Conservation (phyloP, 2,113 vertebrate species). For the Nothobranchius furzeri region DNA sequence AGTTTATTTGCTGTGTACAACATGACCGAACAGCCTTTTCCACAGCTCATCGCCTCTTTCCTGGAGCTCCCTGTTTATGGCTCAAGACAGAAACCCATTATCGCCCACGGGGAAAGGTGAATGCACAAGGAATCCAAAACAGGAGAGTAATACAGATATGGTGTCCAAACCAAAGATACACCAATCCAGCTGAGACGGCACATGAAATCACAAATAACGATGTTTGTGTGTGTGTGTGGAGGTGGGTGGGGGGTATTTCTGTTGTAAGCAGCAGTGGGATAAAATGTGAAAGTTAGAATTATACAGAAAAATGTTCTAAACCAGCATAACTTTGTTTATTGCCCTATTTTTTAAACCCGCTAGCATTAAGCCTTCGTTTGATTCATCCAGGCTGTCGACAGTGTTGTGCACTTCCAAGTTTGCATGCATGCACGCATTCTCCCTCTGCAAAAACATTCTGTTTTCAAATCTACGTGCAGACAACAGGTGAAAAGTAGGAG, state of each 20-base stretch:
- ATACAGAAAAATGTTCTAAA: constrained; percentile 4
- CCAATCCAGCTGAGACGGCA: constrained; percentile 1
- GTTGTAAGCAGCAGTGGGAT: constrained; percentile 9
- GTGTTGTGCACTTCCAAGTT: constrained; percentile 2
- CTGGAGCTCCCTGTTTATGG: constrained; percentile 36
- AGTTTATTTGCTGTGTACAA: constrained; percentile 38
- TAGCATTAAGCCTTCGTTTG: constrained; percentile 7
- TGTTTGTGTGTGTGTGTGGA: no score
- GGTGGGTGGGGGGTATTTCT: neutral
- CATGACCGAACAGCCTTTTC: constrained; percentile 18
- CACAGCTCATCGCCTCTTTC: constrained; percentile 22
- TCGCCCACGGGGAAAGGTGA: constrained; percentile 27
- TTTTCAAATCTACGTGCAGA: constrained; percentile 41
- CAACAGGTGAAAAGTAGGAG: constrained; percentile 29
- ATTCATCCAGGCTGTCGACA: constrained; percentile 21
- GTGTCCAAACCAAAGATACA: constrained; percentile 3
- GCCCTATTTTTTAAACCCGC: constrained; percentile 4
- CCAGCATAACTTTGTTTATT: neutral
- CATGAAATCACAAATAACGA: constrained; percentile 28
- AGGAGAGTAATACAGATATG: constrained; percentile 9
- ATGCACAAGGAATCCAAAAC: constrained; percentile 25
- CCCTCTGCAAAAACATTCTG: constrained; percentile 21
- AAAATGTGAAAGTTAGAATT: constrained; percentile 5
- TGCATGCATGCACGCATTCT: constrained; percentile 14
- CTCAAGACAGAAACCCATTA: constrained; percentile 55